A percentile compares a stretch with the other conserved stretches of the same genome.
Conservation (phyloP, 2,113 vertebrate species). For the Hyaena hyaena region DNA sequence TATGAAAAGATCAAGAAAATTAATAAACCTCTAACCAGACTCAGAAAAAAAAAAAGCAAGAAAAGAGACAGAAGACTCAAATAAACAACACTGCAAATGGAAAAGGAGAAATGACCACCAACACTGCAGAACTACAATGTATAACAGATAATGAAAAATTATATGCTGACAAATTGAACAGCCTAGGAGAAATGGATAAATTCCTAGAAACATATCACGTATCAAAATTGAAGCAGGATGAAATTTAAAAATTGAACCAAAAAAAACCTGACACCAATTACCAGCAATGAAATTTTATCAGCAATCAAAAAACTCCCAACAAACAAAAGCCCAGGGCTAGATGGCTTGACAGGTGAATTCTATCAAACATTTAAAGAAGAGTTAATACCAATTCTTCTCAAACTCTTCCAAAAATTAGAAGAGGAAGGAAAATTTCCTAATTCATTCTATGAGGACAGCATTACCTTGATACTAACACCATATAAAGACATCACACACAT, state of each 20-base stretch:
- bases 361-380: not conserved
- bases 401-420: not conserved
- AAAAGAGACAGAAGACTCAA: not conserved
- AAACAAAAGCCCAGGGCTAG: too few species aligned
- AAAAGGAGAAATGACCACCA: not conserved
- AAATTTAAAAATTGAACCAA: not conserved
- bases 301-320: not conserved
- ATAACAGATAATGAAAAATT: not conserved
- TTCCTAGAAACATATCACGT: not conserved
- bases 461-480: not conserved
- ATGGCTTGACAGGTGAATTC: not conserved
- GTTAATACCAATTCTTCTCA: not conserved
- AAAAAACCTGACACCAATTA: not conserved
- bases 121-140: not conserved
- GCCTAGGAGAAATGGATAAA: not conserved
- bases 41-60: not conserved
- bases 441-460: not conserved
- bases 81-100: not conserved
- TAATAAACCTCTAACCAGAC: not conserved
- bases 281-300: not conserved
- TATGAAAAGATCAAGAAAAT: not conserved
- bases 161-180: not conserved
- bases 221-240: not conserved
- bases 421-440: not conserved
- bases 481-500: not conserved